These are phyloP conservation scores for Ips typographus DNA, from an alignment of 1,140 invertebrate species.

Conservation along the genomic window DNA sequence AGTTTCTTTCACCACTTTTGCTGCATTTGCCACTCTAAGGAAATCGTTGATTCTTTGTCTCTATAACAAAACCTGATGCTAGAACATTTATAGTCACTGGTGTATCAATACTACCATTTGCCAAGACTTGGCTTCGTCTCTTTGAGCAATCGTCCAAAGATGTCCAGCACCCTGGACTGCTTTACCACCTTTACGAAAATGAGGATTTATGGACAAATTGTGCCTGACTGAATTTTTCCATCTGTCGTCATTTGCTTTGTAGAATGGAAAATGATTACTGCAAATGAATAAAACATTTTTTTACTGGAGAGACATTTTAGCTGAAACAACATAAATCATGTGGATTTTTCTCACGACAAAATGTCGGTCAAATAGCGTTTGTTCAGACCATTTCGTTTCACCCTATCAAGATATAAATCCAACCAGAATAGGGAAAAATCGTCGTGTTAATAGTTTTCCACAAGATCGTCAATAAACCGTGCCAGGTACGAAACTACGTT, in stretches of 20 bases:
- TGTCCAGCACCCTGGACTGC: constrained; percentile 82
- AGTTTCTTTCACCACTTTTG: constrained; percentile 21
- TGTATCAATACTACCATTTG: constrained; percentile 47
- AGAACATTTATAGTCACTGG: background rate
- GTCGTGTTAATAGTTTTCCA: constrained; percentile 4
- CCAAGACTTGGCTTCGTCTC: constrained; percentile 55
- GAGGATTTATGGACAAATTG: constrained; percentile 86
- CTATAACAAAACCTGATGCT: constrained; percentile 19
- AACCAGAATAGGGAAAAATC: background rate
- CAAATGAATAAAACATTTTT: constrained; percentile 35
- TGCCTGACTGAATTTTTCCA: constrained; percentile 90
- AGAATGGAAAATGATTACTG: constrained; percentile 83
- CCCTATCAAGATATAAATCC: constrained; percentile 8
- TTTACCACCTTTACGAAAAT: constrained; percentile 83
- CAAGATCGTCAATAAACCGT: constrained; percentile 32
- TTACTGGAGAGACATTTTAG: background rate
- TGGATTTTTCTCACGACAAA: background rate
- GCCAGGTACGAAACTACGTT: constrained; percentile 14
- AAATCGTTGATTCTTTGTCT: constrained; percentile 49
- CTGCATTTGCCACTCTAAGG: constrained; percentile 38
- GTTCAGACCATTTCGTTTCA: no score
- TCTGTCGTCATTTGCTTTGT: constrained; percentile 81
- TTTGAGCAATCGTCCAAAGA: constrained; percentile 77
- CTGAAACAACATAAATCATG: background rate
- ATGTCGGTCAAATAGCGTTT: no score